These are phyloP conservation scores for Hymenochirus boettgeri DNA, from an alignment of 2,113 vertebrate genomes.

Conservation along the genomic window DNA sequence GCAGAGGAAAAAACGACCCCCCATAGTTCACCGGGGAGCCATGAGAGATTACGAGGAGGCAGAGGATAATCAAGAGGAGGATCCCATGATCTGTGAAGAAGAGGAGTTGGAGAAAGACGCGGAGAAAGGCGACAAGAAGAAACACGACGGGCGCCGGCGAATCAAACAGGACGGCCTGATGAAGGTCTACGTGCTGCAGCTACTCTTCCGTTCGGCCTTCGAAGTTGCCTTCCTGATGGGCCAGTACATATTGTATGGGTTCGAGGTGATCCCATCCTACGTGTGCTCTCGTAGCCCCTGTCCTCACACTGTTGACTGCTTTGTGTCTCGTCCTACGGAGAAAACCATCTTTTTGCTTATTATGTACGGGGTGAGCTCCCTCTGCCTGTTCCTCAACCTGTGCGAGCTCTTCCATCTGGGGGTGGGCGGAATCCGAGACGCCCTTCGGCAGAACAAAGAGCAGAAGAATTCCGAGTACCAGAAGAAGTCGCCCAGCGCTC, in stretches of 20 bases:
- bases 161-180: slow-evolving; percentile 81
- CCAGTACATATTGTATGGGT: slow-evolving; percentile 77
- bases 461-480: background rate
- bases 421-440: slow-evolving; percentile 67
- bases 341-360: slow-evolving; percentile 83
- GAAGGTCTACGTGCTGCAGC: slow-evolving; percentile 76
- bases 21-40: slow-evolving; percentile 59
- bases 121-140: slow-evolving; percentile 54
- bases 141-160: slow-evolving; percentile 73
- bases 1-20: slow-evolving; percentile 47
- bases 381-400: slow-evolving; percentile 78
- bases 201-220: slow-evolving; percentile 70
- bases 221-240: slow-evolving; percentile 76
- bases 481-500: slow-evolving; percentile 57
- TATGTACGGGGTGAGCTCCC: slow-evolving; percentile 78
- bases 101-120: slow-evolving; percentile 64
- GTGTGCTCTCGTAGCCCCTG: slow-evolving; percentile 76
- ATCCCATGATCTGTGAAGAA: slow-evolving; percentile 81
- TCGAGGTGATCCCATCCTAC: slow-evolving; percentile 73
- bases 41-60: slow-evolving; percentile 75
- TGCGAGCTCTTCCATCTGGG: slow-evolving; percentile 79
- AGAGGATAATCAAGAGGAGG: slow-evolving; percentile 76
- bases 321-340: slow-evolving; percentile 82
- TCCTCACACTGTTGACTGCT: slow-evolving; percentile 81
- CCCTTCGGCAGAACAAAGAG: slow-evolving; percentile 50